Evolutionary conservation across 2,113 vertebrate species (phyloP).

Genomic region (Anoplopoma fimbria): DNA sequence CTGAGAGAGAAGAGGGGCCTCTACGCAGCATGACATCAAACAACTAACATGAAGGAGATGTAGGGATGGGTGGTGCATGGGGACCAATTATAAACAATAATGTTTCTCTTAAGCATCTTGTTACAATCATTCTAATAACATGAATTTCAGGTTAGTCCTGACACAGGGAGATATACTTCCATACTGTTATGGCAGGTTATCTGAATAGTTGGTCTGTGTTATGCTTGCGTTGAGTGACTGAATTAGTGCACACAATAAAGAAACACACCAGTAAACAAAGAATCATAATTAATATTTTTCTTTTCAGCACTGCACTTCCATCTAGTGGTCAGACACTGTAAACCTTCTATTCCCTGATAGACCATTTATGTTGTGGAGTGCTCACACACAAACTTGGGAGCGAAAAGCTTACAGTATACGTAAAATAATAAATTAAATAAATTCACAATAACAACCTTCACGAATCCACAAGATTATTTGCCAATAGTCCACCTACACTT

Average conservation of each 20-base stretch:
- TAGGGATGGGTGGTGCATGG: slow-evolving; percentile 27
- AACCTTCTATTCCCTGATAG: neutral
- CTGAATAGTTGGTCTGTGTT: slow-evolving; percentile 4
- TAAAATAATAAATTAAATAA: slow-evolving; percentile 20
- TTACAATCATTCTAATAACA: slow-evolving; percentile 6
- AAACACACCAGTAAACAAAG: neutral
- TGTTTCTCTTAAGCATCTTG: slow-evolving; percentile 8
- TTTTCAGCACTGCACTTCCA: slow-evolving; percentile 55
- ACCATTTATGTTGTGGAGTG: neutral
- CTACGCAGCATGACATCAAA: slow-evolving; percentile 70
- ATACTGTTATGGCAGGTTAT: neutral
- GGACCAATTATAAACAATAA: neutral
- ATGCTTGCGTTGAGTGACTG: neutral
- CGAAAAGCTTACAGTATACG: neutral
- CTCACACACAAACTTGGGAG: neutral
- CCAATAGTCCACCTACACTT: slow-evolving; percentile 10
- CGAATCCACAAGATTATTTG: neutral
- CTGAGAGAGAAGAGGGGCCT: slow-evolving; percentile 49
- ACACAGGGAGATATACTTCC: neutral
- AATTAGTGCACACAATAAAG: slow-evolving; percentile 2
- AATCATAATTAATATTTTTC: neutral
- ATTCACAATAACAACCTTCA: slow-evolving; percentile 6
- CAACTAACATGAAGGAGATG: slow-evolving; percentile 71
- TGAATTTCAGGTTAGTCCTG: neutral
- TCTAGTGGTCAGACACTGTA: slow-evolving; percentile 73